Evolutionary conservation across 2,888 invertebrate genomes (phyloP).

Genomic region (Drosophila nigricruria): DNA sequence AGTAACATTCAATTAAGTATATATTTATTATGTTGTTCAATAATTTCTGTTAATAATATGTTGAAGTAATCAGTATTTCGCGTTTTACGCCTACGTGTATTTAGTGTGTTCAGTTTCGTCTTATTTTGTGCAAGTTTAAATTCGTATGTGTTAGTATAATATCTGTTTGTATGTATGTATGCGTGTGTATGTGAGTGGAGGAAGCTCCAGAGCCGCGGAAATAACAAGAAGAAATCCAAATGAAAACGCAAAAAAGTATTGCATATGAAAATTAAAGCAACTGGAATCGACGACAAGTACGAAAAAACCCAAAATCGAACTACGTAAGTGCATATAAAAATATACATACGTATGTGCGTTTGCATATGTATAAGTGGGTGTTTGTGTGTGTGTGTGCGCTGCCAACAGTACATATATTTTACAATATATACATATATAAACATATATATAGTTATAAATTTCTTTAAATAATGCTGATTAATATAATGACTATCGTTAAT

Average conservation of each 20-base stretch:
- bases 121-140: conserved; percentile 42
- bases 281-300: conserved; percentile 20
- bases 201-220: conserved; percentile 61
- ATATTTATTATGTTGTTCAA: conserved; percentile 33
- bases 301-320: conserved; percentile 16
- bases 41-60: conserved; percentile 44
- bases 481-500: conserved; percentile 35
- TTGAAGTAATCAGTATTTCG: conserved; percentile 51
- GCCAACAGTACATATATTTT: background rate
- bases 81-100: conserved; percentile 42
- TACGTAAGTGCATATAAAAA: conserved; percentile 39
- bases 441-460: background rate
- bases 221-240: conserved; percentile 40
- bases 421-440: background rate
- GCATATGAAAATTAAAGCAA: conserved; percentile 28
- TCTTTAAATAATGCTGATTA: conserved; percentile 18
- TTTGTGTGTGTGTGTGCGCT: conserved; percentile 4
- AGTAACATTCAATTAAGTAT: conserved; percentile 30
- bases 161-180: conserved; percentile 41
- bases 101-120: conserved; percentile 37
- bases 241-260: conserved; percentile 47
- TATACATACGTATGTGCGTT: background rate
- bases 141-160: conserved; percentile 40
- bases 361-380: background rate
- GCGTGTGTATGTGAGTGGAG: conserved; percentile 52